A percentile compares a stretch with the other conserved stretches of the same genome.
These are phyloP conservation scores for Catamblyrhynchus diadema DNA, from an alignment of 2,797 vertebrate species.

Conservation along the genomic window DNA sequence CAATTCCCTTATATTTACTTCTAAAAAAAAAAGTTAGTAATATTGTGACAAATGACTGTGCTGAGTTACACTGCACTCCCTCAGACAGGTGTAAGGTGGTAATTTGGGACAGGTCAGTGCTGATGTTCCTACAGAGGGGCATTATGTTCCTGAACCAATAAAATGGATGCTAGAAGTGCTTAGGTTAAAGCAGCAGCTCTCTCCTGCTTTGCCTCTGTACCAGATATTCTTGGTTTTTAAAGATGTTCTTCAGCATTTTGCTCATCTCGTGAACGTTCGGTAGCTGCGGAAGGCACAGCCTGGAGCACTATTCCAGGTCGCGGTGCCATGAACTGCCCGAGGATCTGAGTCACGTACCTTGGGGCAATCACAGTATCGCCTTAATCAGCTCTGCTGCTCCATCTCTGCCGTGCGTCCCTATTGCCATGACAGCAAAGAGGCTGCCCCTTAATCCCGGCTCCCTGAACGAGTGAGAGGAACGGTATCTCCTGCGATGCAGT, in stretches of 20 bases:
- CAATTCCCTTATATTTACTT: background rate
- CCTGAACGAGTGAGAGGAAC: background rate
- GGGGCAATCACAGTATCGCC: background rate
- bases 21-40: background rate
- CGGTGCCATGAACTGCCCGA: background rate
- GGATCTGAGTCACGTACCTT: background rate
- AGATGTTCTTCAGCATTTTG: background rate
- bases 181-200: background rate
- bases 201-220: background rate
- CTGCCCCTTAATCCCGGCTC: background rate
- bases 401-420: background rate
- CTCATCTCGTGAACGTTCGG: background rate
- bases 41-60: background rate
- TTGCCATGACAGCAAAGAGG: conserved; percentile 47
- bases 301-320: background rate
- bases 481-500: background rate
- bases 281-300: background rate
- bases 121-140: background rate
- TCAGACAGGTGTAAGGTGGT: background rate
- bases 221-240: background rate
- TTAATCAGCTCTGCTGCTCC: conserved; percentile 21
- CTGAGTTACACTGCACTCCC: background rate
- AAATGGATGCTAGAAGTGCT: background rate
- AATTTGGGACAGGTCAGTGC: background rate
- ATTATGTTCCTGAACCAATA: background rate